A percentile compares a stretch with the other conserved stretches of the same genome.
Conservation (phyloP, 2,113 vertebrate genomes). For the Rhinopithecus roxellana region DNA sequence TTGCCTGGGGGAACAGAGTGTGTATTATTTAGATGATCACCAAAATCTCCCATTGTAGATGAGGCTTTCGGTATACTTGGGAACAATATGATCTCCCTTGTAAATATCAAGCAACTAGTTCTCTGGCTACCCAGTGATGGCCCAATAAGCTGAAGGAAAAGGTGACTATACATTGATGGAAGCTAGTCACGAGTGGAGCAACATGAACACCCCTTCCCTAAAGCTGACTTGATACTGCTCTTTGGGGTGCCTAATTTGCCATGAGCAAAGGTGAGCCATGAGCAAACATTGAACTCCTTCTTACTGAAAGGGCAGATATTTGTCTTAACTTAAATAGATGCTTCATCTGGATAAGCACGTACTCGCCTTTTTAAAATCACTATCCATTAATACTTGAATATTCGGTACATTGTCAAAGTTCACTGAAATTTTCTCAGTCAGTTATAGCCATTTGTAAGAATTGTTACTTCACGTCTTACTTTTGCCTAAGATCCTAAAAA, state of each 20-base stretch:
- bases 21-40: neutral
- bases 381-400: too few relatives aligned
- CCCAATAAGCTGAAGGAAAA: neutral
- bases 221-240: neutral
- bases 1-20: too few relatives aligned
- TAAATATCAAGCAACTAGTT: neutral
- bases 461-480: neutral
- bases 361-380: neutral
- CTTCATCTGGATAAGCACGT: neutral
- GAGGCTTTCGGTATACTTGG: neutral
- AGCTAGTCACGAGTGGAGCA: accelerated
- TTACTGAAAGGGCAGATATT: neutral
- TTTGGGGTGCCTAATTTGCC: neutral
- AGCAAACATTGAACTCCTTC: neutral
- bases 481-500: neutral
- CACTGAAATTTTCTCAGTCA: neutral
- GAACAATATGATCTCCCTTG: neutral
- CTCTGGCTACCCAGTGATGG: too few relatives aligned
- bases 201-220: accelerated
- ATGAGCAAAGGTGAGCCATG: neutral
- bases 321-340: too few relatives aligned
- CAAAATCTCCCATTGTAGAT: neutral
- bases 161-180: accelerated
- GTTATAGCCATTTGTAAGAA: neutral
- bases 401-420: neutral